phyloP scores from a whole-genome alignment of 1,140 invertebrate genomes.

The Leptonema lineaticorne region DNA sequence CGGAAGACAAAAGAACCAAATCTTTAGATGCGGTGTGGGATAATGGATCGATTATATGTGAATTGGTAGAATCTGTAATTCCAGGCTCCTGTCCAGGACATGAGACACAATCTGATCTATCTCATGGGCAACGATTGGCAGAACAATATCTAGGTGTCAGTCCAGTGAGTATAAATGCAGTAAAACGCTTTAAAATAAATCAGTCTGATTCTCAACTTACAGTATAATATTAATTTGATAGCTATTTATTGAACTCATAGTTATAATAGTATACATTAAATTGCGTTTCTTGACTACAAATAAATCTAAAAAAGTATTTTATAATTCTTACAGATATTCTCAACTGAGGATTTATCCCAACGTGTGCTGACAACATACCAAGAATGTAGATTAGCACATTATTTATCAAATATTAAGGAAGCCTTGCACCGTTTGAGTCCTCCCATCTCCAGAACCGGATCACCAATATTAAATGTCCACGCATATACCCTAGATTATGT shows the following conservation, averaged over 20 bases:
- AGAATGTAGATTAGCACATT: slow-evolving; percentile 57
- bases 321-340: slow-evolving; percentile 55
- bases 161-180: slow-evolving; percentile 45
- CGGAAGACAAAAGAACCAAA: slow-evolving; percentile 45
- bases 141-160: slow-evolving; percentile 59
- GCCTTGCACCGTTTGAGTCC: slow-evolving; percentile 52
- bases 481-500: slow-evolving; percentile 56
- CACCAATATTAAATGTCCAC: slow-evolving; percentile 43
- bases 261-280: too few species aligned
- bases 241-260: too few species aligned
- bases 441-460: slow-evolving; percentile 47
- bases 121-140: slow-evolving; percentile 59
- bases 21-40: slow-evolving; percentile 55
- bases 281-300: too few species aligned
- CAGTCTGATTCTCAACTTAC: too few species aligned
- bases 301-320: too few species aligned
- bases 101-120: slow-evolving; percentile 53
- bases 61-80: slow-evolving; percentile 56
- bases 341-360: slow-evolving; percentile 54
- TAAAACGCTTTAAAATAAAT: too few species aligned
- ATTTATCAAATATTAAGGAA: slow-evolving; percentile 51
- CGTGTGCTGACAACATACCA: slow-evolving; percentile 52
- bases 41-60: slow-evolving; percentile 60
- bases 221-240: too few species aligned
- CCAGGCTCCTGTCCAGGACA: slow-evolving; percentile 60